Base-by-base conservation (phyloP, 2,113 vertebrate genomes). In the Phalacrocorax carbo region DNA sequence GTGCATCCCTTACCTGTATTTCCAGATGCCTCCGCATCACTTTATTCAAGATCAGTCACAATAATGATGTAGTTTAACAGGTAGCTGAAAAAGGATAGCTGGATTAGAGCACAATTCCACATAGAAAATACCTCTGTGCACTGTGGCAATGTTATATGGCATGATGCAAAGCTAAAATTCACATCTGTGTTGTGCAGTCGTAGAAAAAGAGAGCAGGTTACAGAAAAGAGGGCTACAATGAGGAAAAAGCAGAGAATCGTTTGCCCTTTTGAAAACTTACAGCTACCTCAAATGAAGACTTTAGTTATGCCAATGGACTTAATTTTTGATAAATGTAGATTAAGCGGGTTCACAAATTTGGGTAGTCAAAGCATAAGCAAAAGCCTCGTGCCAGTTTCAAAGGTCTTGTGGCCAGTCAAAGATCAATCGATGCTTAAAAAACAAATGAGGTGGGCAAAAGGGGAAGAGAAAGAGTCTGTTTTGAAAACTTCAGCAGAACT, bases 181-280 rank as follows among this genome's bases (percentile, higher is more conserved):
- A 26, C 15, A 20, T 71, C 23, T 0, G 0, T 49, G 10, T 52
- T n/a, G 11, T 16, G 13, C 4, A 22, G 48, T 51, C 15, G 7
- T 13, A 27, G 29, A 30, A 88, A 49, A 83, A 80, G 17, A 60
- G 23, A 58, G 12, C 5, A 65, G 17, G 32, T 25, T 48, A 29
- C 8, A 42, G 44, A 82, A 69, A 46, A 70, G 49, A 60, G 23
- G 34, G 17, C 27, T n/a, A 49, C 20, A 25, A 5, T 40, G 25
- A 82, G 20, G 57, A 60, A 86, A 65, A 79, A 52, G 5, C 4
- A 7, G 26, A 29, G 1, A 60, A 11, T 54, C 29, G 20, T 5
- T 64, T 94, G 20, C 8, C 79, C 26, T 27, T 69, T 69, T 27
- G 44, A 83, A 69, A 77, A 27, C 36, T 9, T 80, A 38, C 23